Evolutionary conservation across 2,113 vertebrate species (phyloP).

Genomic region (Furnarius figulus): DNA sequence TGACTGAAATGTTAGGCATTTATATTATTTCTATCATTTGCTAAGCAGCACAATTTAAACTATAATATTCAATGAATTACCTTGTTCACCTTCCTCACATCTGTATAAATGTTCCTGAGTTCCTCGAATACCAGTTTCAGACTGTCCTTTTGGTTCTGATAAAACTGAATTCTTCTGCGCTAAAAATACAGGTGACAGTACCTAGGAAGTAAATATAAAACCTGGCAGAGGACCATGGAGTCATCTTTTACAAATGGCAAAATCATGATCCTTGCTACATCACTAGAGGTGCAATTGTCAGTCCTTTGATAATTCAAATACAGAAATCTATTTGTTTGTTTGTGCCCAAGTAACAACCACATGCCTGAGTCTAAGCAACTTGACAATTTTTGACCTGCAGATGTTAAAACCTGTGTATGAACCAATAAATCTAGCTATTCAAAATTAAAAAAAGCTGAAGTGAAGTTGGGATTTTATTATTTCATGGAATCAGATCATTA

Average conservation of each 20-base stretch:
- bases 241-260: slow-evolving; percentile 14
- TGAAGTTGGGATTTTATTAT: slow-evolving; percentile 64
- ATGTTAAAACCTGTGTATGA: background rate
- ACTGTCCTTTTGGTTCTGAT: slow-evolving; percentile 31
- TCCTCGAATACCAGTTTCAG: background rate
- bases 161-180: slow-evolving; percentile 12
- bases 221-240: background rate
- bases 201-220: background rate
- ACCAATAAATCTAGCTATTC: slow-evolving; percentile 36
- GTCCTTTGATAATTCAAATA: slow-evolving; percentile 6
- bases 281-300: background rate
- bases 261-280: background rate
- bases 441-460: slow-evolving; percentile 38
- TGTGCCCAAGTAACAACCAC: background rate
- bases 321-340: background rate
- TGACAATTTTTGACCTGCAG: slow-evolving; percentile 20
- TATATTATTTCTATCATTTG: background rate
- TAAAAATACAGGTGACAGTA: slow-evolving; percentile 6
- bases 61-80: background rate
- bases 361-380: background rate
- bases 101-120: background rate
- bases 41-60: background rate
- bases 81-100: background rate
- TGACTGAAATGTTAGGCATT: background rate
- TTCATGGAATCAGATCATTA: slow-evolving; percentile 74